Evolutionary conservation across 2,797 vertebrate species (phyloP), one percentile per base, ranked within the genome.

Genomic region (Hephaestus fuliginosus): DNA sequence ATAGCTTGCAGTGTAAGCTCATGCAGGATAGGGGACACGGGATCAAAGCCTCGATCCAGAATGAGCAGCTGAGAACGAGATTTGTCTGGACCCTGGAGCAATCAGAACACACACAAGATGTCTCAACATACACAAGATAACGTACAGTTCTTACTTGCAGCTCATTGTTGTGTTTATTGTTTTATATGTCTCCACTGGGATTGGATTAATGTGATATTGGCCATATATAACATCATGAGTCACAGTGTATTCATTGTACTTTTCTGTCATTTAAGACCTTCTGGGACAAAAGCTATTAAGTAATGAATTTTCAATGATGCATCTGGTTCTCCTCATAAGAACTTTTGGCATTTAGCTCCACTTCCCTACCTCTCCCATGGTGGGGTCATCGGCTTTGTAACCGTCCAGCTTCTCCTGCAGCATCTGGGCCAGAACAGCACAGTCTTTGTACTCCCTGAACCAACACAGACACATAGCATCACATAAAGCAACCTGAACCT

Each of bases 1-100:
- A 99, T 99, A 2, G 98, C 98, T 94, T 99, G 98, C 86, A 99
- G 96, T 0, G 98, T 99, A 79, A 99, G 92, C 58, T 99, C 98
- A 0, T 99, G 98, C 57, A 99, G 94, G n/a, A 99, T 91, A 0
- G 98, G 98, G 0, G 98, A 96, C 1, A 96, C 94, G 0, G 97
- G 97, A 83, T 99, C 98, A 12, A 99, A 99, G 25, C 97, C 98
- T 0, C 98, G 96, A 88, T 99, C 98, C 92, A 99, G 91, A 83
- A 99, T 99, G 82, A 99, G 92, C 70, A 99, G 96, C 94, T 99
- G 98, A 53, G 98, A 97, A 14, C 97, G 97, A 28, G 96, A 96
- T 88, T 99, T 99, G 93, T 99, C 98, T 0, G 98, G 98, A 65
- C 98, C 98, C 98, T 99, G 77, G 1, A 82, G 33, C 43, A 30